Base-by-base conservation (phyloP, 2,113 vertebrate species). In the Taxidea taxus region DNA sequence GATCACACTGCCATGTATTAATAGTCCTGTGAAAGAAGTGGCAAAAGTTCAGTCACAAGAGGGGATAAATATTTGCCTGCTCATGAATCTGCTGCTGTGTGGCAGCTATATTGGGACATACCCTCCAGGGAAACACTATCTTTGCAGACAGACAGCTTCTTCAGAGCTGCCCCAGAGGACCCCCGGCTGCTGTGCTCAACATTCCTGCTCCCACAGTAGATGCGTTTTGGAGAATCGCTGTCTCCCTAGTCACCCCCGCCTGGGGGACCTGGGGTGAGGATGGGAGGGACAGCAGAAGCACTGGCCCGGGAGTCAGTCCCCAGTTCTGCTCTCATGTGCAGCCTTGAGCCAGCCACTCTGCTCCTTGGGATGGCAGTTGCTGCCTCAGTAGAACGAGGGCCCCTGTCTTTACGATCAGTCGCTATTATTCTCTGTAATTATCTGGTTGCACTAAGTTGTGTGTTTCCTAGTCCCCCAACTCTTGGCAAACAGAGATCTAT, bases 31-130 rank as follows among this genome's bases (percentile, higher is more conserved):
- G 93, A 96, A 95, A 16, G 44, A 58, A 3, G 2, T 94, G 90
- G 81, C 64, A 11, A n/a, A 64, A 92, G 42, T 93, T 85, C 86
- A 90, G 95, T 95, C 95, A 93, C 51, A 87, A 58, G 96, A 70
- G 92, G 62, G 70, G 66, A 94, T 54, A 87, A 77, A 87, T 91
- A 92, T 39, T 54, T 95, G 98, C 77, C 95, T 5, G 23, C 96
- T 96, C 68, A 34, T 86, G 92, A 98, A n/a, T 90, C 75, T 3
- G 47, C 82, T 27, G 10, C 75, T 54, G 0, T 14, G 80, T 18
- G 60, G 51, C 39, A 34, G 49, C 70, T 95, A 42, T 95, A 42
- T 58, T 91, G 87, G 56, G 90, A 70, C 42, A 25, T 39, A 14
- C 3, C 62, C 75, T 95, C 80, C 72, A 56, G 84, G 91, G 90